phyloP scores from a whole-genome alignment of 2,113 vertebrate species.

The Mesocricetus auratus region DNA sequence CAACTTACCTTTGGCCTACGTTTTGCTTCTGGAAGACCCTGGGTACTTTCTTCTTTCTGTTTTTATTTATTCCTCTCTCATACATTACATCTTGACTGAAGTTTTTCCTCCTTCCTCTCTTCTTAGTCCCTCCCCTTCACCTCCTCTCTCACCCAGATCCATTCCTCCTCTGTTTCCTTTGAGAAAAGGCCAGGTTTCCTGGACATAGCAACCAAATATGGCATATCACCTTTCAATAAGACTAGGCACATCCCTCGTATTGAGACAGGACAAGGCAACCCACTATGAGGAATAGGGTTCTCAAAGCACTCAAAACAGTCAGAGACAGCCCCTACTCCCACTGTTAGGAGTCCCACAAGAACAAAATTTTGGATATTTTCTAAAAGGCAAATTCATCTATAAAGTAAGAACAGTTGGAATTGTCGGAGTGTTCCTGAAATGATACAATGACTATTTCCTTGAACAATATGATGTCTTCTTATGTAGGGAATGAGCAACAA shows the following conservation, averaged over 20 bases:
- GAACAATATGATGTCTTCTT: not conserved
- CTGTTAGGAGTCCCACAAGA: not conserved
- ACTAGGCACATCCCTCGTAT: not conserved
- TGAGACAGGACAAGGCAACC: not conserved
- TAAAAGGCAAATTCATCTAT: slow-evolving; percentile 33
- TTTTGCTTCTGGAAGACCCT: slow-evolving; percentile 36
- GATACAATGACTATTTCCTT: not conserved
- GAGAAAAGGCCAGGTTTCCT: not conserved
- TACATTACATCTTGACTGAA: not conserved
- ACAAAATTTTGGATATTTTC: not conserved
- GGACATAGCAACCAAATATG: not conserved
- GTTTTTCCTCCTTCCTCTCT: not conserved
- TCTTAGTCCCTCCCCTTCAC: not conserved
- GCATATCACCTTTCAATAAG: not conserved
- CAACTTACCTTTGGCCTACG: not conserved
- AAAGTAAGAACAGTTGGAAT: slow-evolving; percentile 1
- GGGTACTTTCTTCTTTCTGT: not conserved
- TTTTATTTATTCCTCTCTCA: not conserved
- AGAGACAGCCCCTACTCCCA: not conserved
- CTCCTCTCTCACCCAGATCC: not conserved
- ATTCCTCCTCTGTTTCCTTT: not conserved
- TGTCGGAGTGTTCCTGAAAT: not conserved
- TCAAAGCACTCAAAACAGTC: not conserved
- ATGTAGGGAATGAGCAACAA: not conserved
- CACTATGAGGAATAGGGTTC: not conserved